Evolutionary conservation across 2,888 invertebrate genomes (phyloP), one percentile per base, ranked within the genome.

Genomic region (Apotomis betuletana): DNA sequence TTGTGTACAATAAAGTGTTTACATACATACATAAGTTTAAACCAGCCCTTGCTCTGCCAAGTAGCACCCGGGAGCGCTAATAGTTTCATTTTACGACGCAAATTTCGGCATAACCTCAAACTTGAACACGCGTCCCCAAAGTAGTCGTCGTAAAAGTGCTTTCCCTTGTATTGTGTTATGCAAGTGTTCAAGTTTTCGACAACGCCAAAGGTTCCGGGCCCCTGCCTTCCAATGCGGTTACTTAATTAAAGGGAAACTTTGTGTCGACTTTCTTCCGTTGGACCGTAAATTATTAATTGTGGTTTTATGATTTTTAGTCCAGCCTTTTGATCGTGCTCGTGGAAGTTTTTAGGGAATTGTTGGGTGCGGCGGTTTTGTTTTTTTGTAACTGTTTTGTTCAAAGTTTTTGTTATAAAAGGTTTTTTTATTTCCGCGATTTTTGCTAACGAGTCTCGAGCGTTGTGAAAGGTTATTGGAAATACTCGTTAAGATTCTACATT

Each of bases 121-220:
- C 65, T 65, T 65, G 55, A 63, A 54, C 27, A 65, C 27, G 55
- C 55, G 65, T 46, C 27, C 65, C 46, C 55, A 10, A 52, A 64
- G 49, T 60, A 60, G 60, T 44, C 36, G 15, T 46, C 60, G 71
- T 80, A 78, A 78, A 80, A 84, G 85, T 83, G 85, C 82, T 80
- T 85, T 85, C 77, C 71, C 80, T 77, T 84, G 85, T 85, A 79
- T 59, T 69, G 70, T 74, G 71, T 73, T 74, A 65, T 71, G 76
- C 70, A 63, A 67, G 67, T 54, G 52, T 9, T 63, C 36, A 76
- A 79, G 76, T 75, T 78, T 67, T 77, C 81, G 77, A 82, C 79
- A 75, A 74, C 65, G 74, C 70, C 71, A 46, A 68, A 58, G 72
- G 72, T 72, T 72, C 72, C 72, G 63, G 36, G n/a, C 63, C 67